A percentile compares a stretch with the other conserved stretches of the same genome.
Evolutionary conservation across 2,113 vertebrate species (phyloP).

Genomic region (Trogon surrucura): DNA sequence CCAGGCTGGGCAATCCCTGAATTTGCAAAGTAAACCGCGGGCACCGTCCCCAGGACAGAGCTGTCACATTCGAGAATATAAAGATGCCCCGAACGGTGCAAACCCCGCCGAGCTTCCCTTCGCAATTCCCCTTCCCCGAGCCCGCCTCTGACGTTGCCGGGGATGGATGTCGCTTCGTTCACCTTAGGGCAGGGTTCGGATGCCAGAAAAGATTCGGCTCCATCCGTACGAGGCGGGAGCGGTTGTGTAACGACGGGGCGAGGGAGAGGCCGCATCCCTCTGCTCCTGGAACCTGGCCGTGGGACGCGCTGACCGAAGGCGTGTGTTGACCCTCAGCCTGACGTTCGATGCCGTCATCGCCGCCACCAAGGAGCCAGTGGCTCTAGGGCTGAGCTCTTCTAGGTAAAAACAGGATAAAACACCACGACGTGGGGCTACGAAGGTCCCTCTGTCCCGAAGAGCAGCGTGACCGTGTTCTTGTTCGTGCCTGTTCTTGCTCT

Average conservation of each 20-base stretch:
- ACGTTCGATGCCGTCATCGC: background rate
- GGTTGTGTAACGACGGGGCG: background rate
- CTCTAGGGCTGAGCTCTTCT: background rate
- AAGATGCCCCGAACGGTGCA: too few relatives aligned
- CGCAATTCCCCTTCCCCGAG: background rate
- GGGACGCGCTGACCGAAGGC: fast-evolving
- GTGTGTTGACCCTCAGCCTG: background rate
- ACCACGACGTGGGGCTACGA: background rate
- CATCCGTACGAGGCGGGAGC: fast-evolving
- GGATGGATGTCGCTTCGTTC: background rate
- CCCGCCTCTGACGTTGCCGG: background rate
- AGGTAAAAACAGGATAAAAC: background rate
- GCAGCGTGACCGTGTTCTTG: background rate
- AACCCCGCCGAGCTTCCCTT: background rate
- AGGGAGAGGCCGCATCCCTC: background rate
- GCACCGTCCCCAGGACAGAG: background rate
- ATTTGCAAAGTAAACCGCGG: background rate
- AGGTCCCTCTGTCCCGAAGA: background rate
- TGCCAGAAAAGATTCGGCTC: background rate
- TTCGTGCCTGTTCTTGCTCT: background rate
- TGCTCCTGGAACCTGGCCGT: too few relatives aligned
- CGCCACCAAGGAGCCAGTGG: background rate
- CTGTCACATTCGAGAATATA: background rate
- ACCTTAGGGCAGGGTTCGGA: background rate
- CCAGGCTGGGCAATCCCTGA: too few relatives aligned